phyloP scores from a whole-genome alignment of 2,797 vertebrate species.

The Champsocephalus gunnari region DNA sequence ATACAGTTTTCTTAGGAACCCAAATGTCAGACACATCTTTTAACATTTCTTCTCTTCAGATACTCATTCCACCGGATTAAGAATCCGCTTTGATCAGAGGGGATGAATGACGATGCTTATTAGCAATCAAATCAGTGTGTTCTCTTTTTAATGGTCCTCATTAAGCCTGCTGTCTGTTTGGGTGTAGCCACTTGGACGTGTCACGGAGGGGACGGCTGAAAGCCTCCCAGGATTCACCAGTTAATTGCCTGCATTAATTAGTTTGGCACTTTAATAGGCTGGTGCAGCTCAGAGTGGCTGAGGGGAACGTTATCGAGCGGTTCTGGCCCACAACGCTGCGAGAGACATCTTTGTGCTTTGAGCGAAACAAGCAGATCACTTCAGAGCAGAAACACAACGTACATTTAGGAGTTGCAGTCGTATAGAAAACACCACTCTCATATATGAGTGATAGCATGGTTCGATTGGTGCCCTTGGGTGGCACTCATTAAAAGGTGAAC shows the following conservation, averaged over 20 bases:
- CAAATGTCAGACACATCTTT: constrained; percentile 24
- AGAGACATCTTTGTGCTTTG: constrained; percentile 23
- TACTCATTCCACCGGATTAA: constrained; percentile 53
- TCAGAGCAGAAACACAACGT: constrained; percentile 41
- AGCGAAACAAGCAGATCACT: constrained; percentile 42
- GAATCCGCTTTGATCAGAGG: constrained; percentile 65
- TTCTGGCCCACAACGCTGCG: constrained; percentile 24
- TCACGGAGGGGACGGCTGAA: constrained; percentile 50
- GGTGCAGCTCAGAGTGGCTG: constrained; percentile 45
- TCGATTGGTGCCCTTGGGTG: constrained; percentile 5
- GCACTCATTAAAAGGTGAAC: constrained; percentile 23
- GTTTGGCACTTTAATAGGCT: constrained; percentile 73
- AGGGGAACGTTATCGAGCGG: constrained; percentile 43
- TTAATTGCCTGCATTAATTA: constrained; percentile 84
- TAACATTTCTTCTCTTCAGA: constrained; percentile 14
- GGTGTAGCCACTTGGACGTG: constrained; percentile 51
- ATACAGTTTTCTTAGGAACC: constrained; percentile 41
- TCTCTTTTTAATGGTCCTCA: constrained; percentile 58
- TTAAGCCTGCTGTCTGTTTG: constrained; percentile 68
- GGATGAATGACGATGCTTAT: constrained; percentile 60
- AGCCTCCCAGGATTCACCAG: constrained; percentile 65
- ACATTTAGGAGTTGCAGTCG: constrained; percentile 21
- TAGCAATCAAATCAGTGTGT: constrained; percentile 60
- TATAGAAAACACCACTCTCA: constrained; percentile 1
- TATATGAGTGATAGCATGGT: background rate